Conservation (phyloP, 2,797 vertebrate genomes). For the Momotus momota region DNA sequence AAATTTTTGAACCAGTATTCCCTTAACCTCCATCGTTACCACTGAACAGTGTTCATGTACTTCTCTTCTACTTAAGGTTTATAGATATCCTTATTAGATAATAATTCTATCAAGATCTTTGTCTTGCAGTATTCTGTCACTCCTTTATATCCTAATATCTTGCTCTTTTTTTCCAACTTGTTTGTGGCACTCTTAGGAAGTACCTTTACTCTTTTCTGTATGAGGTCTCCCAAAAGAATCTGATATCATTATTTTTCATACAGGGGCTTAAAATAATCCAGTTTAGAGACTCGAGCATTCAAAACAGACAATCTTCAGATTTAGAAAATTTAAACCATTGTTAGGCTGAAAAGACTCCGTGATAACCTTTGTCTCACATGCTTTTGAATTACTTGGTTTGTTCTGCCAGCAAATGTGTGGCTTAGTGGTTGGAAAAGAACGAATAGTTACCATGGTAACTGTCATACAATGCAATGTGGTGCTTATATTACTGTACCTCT, state of each 20-base stretch:
- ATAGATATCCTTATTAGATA: background rate
- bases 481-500: conserved; percentile 49
- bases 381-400: conserved; percentile 17
- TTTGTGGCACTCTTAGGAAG: background rate
- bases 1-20: background rate
- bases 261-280: background rate
- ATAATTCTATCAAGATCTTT: background rate
- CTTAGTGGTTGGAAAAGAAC: background rate
- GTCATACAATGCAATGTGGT: conserved; percentile 21
- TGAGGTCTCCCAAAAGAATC: background rate
- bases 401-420: background rate
- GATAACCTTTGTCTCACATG: background rate
- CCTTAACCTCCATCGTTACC: background rate
- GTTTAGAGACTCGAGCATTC: background rate
- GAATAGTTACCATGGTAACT: conserved; percentile 69
- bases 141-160: background rate
- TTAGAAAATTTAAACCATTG: background rate
- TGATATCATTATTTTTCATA: background rate
- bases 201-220: background rate
- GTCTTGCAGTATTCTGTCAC: background rate
- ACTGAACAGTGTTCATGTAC: background rate
- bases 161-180: background rate
- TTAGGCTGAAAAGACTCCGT: background rate
- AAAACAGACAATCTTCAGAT: background rate
- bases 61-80: background rate